Conservation (phyloP, 2,113 vertebrate species). For the Athene cunicularia region DNA sequence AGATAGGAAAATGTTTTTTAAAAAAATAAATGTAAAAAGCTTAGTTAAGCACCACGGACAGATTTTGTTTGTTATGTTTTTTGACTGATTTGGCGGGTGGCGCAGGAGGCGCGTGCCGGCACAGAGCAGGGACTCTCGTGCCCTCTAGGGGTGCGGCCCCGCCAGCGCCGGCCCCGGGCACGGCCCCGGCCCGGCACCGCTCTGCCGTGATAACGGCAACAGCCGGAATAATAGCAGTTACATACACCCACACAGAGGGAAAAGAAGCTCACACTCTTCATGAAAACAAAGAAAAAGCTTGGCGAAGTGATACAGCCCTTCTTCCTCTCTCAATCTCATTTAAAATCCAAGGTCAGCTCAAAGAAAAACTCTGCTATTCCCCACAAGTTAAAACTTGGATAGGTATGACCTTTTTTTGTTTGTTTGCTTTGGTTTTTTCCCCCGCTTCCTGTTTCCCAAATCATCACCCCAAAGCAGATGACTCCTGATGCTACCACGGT, state of each 20-base stretch:
- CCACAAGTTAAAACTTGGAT: neutral
- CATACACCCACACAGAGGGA: accelerated
- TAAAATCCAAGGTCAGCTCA: neutral
- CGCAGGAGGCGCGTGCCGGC: neutral
- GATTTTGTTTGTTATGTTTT: neutral
- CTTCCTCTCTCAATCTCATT: accelerated
- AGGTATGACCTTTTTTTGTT: accelerated
- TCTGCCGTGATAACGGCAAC: no score
- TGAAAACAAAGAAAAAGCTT: neutral
- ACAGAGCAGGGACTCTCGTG: neutral
- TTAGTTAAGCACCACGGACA: constrained; percentile 43
- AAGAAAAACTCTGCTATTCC: neutral
- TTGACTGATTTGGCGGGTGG: neutral
- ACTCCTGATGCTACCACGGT: neutral
- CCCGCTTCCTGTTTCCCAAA: neutral
- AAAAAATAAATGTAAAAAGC: neutral
- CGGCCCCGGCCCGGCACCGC: no score
- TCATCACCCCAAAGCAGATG: neutral
- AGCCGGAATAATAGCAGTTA: neutral
- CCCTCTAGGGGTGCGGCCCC: constrained; percentile 44
- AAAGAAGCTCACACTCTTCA: neutral
- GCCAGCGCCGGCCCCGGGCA: neutral
- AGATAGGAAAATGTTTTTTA: accelerated
- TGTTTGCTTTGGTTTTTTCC: neutral
- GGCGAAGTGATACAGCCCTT: accelerated